Base-by-base conservation (phyloP, 2,888 invertebrate genomes). In the Sminthurides aquaticus region DNA sequence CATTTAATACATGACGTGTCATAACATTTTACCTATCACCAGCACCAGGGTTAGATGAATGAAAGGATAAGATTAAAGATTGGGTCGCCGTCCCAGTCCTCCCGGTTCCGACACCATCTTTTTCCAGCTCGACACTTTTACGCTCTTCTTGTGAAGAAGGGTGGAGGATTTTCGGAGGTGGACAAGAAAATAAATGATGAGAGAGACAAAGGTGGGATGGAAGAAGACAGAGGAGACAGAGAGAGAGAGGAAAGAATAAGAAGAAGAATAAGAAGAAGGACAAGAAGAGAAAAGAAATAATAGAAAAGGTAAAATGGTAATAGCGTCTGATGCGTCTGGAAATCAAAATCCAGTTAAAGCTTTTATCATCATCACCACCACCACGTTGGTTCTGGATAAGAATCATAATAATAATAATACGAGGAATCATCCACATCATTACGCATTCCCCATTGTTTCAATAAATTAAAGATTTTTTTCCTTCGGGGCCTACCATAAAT, bases 1-100 rank as follows among this genome's bases (percentile, higher is more conserved):
- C 34, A 62, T 62, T 62, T 62, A 62, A 62, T 61, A 55, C 62
- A 62, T 56, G 62, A 57, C 62, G 55, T 62, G 62, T 62, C 57
- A 62, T 62, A 62, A 62, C 56, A 62, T 49, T 34, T 58, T 43
- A 18, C 58, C 22, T 1, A 58, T 58, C 56, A 62, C 62, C 62
- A 48, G 28, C 8, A 26, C 27, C 61, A 22, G 43, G 43, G 8
- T 11, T 5, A 34, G 43, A 34, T 34, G 43, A 34, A 34, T 34
- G 43, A 34, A 5, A 34, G 15, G 43, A 34, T 34, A 34, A 34
- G 43, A 34, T 34, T 5, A 15, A 5, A 34, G 43, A 34, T 34
- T 11, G 43, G 15, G 43, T 34, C 43, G 43, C 43, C 43, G 15
- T 34, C 43, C n/a, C 43, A 34, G 43, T 34, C 43, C 43, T n/a